These are phyloP conservation scores for Cephus pygmeus DNA, from an alignment of 2,888 invertebrate genomes.

Conservation along the genomic window DNA sequence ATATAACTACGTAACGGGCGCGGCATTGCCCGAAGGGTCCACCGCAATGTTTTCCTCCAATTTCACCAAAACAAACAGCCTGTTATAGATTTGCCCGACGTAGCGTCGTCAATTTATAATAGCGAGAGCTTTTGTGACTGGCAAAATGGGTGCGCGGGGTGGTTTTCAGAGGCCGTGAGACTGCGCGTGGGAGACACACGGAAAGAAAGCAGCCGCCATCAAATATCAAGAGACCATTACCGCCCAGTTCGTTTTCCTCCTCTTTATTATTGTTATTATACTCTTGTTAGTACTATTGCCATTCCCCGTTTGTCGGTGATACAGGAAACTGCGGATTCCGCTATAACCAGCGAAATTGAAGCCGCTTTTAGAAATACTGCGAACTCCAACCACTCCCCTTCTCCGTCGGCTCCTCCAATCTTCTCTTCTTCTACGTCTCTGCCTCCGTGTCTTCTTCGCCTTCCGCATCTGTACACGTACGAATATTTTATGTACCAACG, in stretches of 20 bases:
- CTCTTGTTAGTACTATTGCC: conserved; percentile 28
- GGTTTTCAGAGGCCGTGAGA: conserved; percentile 2
- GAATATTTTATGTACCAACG: too few species aligned
- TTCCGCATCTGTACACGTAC: too few species aligned
- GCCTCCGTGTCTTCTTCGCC: too few species aligned
- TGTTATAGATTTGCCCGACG: conserved; percentile 51
- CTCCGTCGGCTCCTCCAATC: too few species aligned
- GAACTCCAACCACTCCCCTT: too few species aligned
- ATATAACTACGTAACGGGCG: neutral
- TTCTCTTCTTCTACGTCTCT: too few species aligned
- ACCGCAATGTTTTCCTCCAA: conserved; percentile 56
- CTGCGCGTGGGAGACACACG: conserved; percentile 8
- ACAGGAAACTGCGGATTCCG: neutral
- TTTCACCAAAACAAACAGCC: conserved; percentile 55
- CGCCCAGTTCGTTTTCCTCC: conserved; percentile 11
- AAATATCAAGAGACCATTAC: conserved; percentile 49
- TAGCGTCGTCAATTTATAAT: conserved; percentile 51
- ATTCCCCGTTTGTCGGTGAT: neutral
- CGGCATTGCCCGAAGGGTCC: conserved; percentile 39
- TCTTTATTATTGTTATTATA: conserved; percentile 23
- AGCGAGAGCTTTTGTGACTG: conserved; percentile 42
- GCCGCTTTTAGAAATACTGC: neutral
- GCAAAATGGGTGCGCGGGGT: conserved; percentile 31
- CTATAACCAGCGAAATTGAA: neutral
- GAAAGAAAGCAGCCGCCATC: conserved; percentile 29